These are phyloP conservation scores for Larimichthys crocea DNA, from an alignment of 2,113 vertebrate species.

Conservation along the genomic window DNA sequence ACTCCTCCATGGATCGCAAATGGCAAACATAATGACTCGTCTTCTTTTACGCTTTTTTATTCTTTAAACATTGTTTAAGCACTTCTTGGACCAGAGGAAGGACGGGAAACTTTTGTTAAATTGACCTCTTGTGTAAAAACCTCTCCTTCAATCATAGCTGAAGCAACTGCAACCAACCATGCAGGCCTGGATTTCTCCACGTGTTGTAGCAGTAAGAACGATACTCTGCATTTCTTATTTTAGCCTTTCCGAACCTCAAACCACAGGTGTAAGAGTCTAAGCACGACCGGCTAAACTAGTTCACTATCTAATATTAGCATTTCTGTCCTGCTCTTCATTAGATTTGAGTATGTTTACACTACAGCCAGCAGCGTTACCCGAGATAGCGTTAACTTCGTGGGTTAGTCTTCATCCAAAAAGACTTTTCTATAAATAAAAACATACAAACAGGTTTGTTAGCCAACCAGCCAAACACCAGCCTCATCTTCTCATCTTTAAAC, in stretches of 20 bases:
- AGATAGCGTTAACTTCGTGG: not conserved
- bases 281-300: not conserved
- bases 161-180: not conserved
- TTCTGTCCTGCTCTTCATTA: not conserved
- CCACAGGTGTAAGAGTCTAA: not conserved
- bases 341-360: not conserved
- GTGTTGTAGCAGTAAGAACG: not conserved
- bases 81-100: constrained; percentile 13
- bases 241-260: not conserved
- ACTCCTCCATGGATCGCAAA: constrained; percentile 37
- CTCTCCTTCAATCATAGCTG: not conserved
- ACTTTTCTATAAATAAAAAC: constrained; percentile 1
- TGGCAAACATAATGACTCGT: constrained; percentile 37
- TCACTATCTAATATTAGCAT: not conserved
- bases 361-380: not conserved
- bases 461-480: not conserved
- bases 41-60: constrained; percentile 13
- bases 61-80: constrained; percentile 32
- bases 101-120: constrained; percentile 26
- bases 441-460: not conserved
- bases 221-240: not conserved
- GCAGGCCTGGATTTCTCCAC: not conserved
- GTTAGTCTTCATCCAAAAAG: constrained; percentile 13
- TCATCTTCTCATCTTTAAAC: not conserved
- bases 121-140: not conserved